phyloP scores from a whole-genome alignment of 2,888 invertebrate species.

The Conchocele bisecta region DNA sequence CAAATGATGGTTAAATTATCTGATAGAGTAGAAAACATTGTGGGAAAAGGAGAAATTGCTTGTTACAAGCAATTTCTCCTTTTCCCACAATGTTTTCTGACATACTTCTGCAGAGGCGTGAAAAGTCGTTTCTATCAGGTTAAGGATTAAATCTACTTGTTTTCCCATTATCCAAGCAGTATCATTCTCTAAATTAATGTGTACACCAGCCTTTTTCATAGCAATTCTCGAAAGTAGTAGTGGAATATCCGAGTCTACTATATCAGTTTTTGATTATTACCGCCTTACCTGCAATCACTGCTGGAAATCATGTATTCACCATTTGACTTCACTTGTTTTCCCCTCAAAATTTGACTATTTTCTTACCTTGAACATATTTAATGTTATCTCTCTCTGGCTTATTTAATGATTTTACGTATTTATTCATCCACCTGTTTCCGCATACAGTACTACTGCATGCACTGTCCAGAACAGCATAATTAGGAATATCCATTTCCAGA shows the following conservation, averaged over 20 bases:
- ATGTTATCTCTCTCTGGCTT: conserved; percentile 4
- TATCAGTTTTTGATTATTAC: conserved; percentile 36
- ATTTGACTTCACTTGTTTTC: conserved; percentile 21
- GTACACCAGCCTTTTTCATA: neutral
- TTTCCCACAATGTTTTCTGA: too few relatives aligned
- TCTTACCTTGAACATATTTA: too few relatives aligned
- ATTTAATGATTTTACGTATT: conserved; percentile 20
- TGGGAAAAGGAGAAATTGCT: too few relatives aligned
- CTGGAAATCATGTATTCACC: conserved; percentile 25
- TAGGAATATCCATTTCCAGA: conserved; percentile 37
- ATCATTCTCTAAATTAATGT: conserved; percentile 17
- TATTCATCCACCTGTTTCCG: conserved; percentile 41
- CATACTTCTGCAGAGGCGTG: too few relatives aligned
- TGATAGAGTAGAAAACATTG: too few relatives aligned
- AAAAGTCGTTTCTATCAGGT: too few relatives aligned
- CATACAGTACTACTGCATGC: conserved; percentile 59
- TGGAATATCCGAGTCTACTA: conserved; percentile 46
- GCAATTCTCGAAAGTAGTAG: conserved; percentile 15
- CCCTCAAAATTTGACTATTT: too few relatives aligned
- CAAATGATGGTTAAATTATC: too few relatives aligned
- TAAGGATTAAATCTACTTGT: conserved; percentile 13
- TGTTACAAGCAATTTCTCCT: too few relatives aligned
- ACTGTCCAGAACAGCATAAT: conserved; percentile 57
- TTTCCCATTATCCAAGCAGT: conserved; percentile 22
- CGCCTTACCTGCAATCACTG: conserved; percentile 22